phyloP scores from a whole-genome alignment of 2,888 invertebrate genomes.

The Apodemia hepburni region DNA sequence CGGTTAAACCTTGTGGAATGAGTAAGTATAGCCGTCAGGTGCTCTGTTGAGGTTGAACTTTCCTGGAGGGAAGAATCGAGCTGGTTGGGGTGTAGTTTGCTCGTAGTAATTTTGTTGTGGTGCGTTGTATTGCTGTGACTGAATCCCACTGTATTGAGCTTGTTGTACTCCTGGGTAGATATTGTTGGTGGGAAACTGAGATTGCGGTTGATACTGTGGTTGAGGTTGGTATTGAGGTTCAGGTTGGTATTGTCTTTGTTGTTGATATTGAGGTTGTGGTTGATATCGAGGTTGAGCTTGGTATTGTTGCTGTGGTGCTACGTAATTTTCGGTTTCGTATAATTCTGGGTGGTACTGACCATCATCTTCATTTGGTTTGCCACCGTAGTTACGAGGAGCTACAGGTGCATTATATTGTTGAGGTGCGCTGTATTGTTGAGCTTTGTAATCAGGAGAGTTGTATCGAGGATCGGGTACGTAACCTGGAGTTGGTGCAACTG shows the following conservation, averaged over 20 bases:
- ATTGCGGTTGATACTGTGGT: slow-evolving; percentile 52
- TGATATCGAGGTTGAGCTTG: slow-evolving; percentile 56
- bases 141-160: slow-evolving; percentile 71
- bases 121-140: slow-evolving; percentile 52
- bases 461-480: slow-evolving; percentile 78
- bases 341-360: slow-evolving; percentile 54
- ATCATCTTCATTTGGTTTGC: slow-evolving; percentile 71
- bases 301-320: slow-evolving; percentile 53
- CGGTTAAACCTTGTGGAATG: slow-evolving; percentile 84
- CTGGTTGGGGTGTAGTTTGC: slow-evolving; percentile 83
- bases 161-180: slow-evolving; percentile 72
- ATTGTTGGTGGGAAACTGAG: slow-evolving; percentile 60
- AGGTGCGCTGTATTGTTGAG: slow-evolving; percentile 65
- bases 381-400: slow-evolving; percentile 66
- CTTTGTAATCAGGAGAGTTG: slow-evolving; percentile 74
- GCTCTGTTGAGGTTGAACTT: slow-evolving; percentile 92
- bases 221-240: slow-evolving; percentile 52
- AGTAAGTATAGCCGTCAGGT: slow-evolving; percentile 93
- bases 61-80: slow-evolving; percentile 91
- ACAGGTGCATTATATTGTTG: slow-evolving; percentile 74
- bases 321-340: slow-evolving; percentile 46
- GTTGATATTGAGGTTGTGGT: slow-evolving; percentile 54
- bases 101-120: slow-evolving; percentile 76
- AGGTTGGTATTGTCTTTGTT: slow-evolving; percentile 50
- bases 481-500: slow-evolving; percentile 77